Evolutionary conservation across 2,113 vertebrate species (phyloP).

Genomic region (Sceloporus tristichus): DNA sequence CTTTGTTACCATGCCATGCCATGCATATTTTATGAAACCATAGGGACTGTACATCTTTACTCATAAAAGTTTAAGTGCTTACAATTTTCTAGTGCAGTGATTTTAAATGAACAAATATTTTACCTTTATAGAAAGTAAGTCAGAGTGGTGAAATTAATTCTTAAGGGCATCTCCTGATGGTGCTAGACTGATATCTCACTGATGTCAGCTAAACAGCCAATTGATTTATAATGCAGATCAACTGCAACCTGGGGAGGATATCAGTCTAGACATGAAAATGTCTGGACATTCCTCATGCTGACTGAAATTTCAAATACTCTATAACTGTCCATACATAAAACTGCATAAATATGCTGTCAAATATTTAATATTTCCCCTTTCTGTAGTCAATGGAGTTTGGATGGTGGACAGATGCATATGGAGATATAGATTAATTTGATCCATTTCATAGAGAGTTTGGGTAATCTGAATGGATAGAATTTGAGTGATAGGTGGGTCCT

Average conservation of each 20-base stretch:
- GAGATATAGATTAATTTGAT: background rate
- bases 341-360: background rate
- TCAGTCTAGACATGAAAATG: background rate
- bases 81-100: slow-evolving; percentile 75
- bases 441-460: background rate
- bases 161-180: background rate
- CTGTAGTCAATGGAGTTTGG: background rate
- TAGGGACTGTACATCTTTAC: slow-evolving; percentile 58
- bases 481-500: background rate
- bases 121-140: slow-evolving; percentile 60
- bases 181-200: background rate
- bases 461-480: background rate
- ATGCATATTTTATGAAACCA: slow-evolving; percentile 64
- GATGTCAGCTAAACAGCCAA: background rate
- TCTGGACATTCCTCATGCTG: no score
- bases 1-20: slow-evolving; percentile 44
- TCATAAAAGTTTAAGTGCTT: slow-evolving; percentile 67
- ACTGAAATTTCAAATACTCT: background rate
- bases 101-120: slow-evolving; percentile 59
- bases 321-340: background rate
- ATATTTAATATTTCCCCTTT: background rate
- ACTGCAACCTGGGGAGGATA: background rate
- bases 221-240: background rate
- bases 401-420: background rate
- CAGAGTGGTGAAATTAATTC: slow-evolving; percentile 36